phyloP scores from a whole-genome alignment of 2,797 vertebrate species.

The Typhlichthys subterraneus region DNA sequence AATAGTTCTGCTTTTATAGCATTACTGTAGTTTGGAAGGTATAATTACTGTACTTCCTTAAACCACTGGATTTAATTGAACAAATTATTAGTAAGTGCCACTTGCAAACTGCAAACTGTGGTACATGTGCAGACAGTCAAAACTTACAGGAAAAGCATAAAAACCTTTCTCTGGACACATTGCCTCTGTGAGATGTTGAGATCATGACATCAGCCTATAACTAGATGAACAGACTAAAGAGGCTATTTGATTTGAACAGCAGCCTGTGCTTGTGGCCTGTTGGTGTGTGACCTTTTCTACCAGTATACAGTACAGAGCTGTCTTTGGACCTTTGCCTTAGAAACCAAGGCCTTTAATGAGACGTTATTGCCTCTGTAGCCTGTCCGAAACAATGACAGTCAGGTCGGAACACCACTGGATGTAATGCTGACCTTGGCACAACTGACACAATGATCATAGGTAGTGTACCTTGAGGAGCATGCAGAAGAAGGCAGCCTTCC shows the following conservation, averaged over 20 bases:
- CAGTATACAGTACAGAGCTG: conserved; percentile 18
- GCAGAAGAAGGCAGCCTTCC: no score
- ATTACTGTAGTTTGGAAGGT: no score
- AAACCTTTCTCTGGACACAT: conserved; percentile 26
- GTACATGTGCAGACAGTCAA: no score
- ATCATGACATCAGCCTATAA: conserved; percentile 33
- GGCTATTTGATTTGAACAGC: conserved; percentile 22
- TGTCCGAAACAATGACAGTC: not conserved
- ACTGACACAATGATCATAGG: conserved; percentile 10
- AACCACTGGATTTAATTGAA: no score
- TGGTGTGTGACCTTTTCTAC: conserved; percentile 18
- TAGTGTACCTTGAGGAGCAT: conserved; percentile 4
- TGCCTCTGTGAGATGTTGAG: conserved; percentile 18
- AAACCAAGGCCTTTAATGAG: not conserved
- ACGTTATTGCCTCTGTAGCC: conserved; percentile 10
- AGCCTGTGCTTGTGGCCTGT: conserved; percentile 39
- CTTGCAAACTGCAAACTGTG: no score
- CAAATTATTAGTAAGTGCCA: no score
- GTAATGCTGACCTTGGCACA: not conserved
- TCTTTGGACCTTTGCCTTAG: conserved; percentile 16
- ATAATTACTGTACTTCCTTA: no score
- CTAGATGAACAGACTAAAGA: conserved; percentile 22
- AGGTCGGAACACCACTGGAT: not conserved
- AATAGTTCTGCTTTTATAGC: no score
- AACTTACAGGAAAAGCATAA: no score